Evolutionary conservation across 2,888 invertebrate genomes (phyloP).

Genomic region (Mythimna albipuncta): DNA sequence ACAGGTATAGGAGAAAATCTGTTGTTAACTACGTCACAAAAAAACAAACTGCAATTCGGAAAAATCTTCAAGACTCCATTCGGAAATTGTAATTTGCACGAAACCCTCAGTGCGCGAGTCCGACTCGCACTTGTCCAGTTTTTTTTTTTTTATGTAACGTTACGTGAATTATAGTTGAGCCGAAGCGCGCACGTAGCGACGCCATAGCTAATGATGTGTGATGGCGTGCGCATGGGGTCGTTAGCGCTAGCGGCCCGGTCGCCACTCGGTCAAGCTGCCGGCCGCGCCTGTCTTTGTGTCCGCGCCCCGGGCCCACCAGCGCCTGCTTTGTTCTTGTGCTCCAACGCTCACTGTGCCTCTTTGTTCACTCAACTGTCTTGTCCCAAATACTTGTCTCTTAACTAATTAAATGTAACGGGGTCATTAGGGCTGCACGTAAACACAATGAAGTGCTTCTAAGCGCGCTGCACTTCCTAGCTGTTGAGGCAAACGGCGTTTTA

Average conservation of each 20-base stretch:
- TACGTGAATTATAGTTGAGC: conserved; percentile 7
- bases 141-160: neutral
- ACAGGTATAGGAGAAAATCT: no score
- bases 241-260: conserved; percentile 10
- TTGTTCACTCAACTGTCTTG: conserved; percentile 37
- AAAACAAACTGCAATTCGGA: no score
- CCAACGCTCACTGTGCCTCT: conserved; percentile 12
- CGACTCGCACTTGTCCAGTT: no score
- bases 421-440: conserved; percentile 14
- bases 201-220: conserved; percentile 25
- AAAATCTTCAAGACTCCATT: no score
- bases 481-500: conserved; percentile 13
- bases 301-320: conserved; percentile 1
- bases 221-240: conserved; percentile 17
- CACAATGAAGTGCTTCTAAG: conserved; percentile 13
- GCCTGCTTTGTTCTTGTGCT: conserved; percentile 45
- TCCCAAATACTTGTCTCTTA: conserved; percentile 52
- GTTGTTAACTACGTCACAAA: no score
- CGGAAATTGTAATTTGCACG: no score
- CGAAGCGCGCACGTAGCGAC: neutral
- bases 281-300: conserved; percentile 31
- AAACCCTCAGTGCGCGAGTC: no score
- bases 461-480: conserved; percentile 18
- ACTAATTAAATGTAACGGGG: conserved; percentile 36
- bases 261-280: conserved; percentile 41